A percentile compares a stretch with the other conserved stretches of the same genome.
Evolutionary conservation across 2,797 vertebrate species (phyloP).

Genomic region (Trematomus bernacchii): DNA sequence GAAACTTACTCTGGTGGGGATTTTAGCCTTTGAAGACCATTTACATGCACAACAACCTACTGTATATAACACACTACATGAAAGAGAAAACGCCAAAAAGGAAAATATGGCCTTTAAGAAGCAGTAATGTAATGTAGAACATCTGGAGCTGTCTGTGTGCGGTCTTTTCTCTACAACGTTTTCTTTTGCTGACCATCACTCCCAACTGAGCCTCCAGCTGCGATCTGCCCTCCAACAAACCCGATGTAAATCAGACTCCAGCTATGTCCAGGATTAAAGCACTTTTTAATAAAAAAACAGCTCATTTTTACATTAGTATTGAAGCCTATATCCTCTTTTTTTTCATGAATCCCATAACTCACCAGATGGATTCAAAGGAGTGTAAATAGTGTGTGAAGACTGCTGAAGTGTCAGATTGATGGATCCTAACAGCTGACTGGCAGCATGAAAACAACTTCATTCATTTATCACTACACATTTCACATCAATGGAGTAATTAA

Average conservation of each 20-base stretch:
- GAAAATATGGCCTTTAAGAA: no score
- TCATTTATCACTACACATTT: constrained; percentile 23
- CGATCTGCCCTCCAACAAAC: background rate
- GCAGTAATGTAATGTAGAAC: background rate
- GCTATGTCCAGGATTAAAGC: background rate
- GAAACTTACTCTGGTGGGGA: no score
- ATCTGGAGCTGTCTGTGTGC: background rate
- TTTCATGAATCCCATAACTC: constrained; percentile 7
- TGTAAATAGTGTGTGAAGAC: constrained; percentile 17
- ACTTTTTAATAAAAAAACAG: background rate
- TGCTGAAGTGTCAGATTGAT: constrained; percentile 39
- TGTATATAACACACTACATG: no score
- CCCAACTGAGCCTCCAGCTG: background rate
- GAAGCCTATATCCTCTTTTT: background rate
- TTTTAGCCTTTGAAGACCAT: no score
- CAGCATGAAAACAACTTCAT: constrained; percentile 10
- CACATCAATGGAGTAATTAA: constrained; percentile 11
- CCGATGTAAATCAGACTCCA: background rate
- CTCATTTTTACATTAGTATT: background rate
- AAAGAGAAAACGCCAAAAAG: no score
- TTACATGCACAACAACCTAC: no score
- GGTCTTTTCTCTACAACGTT: background rate
- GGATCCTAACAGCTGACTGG: constrained; percentile 27
- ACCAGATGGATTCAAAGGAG: constrained; percentile 21
- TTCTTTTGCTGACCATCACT: background rate